Base-by-base conservation (phyloP, 2,113 vertebrate species). In the Cyanistes caeruleus region DNA sequence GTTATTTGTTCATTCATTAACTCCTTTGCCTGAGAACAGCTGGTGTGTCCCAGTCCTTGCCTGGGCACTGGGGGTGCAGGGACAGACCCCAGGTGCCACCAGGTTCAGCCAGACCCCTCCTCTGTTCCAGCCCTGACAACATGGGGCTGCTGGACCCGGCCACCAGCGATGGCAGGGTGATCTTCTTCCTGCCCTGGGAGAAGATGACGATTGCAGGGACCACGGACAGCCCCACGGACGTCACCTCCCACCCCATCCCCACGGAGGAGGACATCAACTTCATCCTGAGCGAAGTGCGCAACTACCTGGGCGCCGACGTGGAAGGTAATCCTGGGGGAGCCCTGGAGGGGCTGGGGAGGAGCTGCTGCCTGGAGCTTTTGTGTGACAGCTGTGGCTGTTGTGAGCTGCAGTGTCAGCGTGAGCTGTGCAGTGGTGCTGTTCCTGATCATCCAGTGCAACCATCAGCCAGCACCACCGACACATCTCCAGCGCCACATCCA, bases 181-280 rank as follows among this genome's bases (percentile, higher is more conserved):
- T 99, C 93, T 99, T 99, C 98, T 99, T 99, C 98, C 97, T 99
- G 94, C 99, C 99, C 1, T 99, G 99, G 99, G 98, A 99, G 98
- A 99, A 99, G 96, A 99, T 99, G 99, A 99, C 99, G 0, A 99
- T 99, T 6, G 99, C 99, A 2, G 99, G 99, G 44, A 99, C 99
- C 10, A 99, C 99, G 0, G 99, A 99, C 97, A 98, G 98, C 8
- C 99, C 99, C 67, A 99, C 99, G 0, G 98, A 97, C 1, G 91
- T 99, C 35, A 99, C 99, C 0, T 97, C 92, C 18, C 99, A 99
- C 62, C 99, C 99, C 1, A 99, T 99, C 70, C 99, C 99, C 4
- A 98, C 98, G 0, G 98, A 98, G 72, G 98, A 98, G 65, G 98
- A 98, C 74, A 99, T 99, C 87, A 99, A 99, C 98, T 99, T 99